phyloP scores from a whole-genome alignment of 2,113 vertebrate species.

The Halichoeres trimaculatus region DNA sequence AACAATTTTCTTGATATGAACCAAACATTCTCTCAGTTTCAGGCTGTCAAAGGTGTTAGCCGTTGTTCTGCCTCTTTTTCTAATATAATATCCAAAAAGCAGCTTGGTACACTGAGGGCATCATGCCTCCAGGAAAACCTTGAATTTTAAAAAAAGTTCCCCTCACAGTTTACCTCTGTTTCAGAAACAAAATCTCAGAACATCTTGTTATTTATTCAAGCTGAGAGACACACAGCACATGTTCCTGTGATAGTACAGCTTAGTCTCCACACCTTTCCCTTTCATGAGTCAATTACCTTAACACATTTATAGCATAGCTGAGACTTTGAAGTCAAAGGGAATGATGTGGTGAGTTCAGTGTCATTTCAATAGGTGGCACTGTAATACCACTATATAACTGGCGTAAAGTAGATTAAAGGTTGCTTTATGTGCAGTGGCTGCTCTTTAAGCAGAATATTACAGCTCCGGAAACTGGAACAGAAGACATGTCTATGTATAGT shows the following conservation, averaged over 20 bases:
- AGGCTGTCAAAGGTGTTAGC: not conserved
- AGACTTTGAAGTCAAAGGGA: not conserved
- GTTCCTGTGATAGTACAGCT: not conserved
- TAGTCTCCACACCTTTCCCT: not conserved
- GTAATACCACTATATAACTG: conserved; percentile 41
- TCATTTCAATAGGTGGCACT: conserved; percentile 73
- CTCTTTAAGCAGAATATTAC: conserved; percentile 18
- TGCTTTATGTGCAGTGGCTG: conserved; percentile 6
- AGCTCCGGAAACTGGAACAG: conserved; percentile 15
- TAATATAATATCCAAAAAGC: not conserved
- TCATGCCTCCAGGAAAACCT: not conserved
- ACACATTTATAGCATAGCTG: not conserved
- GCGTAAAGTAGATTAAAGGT: not conserved
- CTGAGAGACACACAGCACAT: not conserved
- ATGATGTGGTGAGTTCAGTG: not conserved
- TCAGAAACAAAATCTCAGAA: conserved; percentile 6
- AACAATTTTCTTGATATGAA: not conserved
- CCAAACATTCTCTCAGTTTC: not conserved
- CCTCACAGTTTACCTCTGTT: not conserved
- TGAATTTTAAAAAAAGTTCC: not conserved
- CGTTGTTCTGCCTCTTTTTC: conserved; percentile 1
- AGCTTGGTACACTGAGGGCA: not conserved
- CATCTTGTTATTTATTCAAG: not conserved
- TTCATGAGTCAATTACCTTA: not conserved
- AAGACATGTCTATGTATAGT: conserved; percentile 27